phyloP scores from a whole-genome alignment of 2,888 invertebrate genomes.

The Oligia latruncula region DNA sequence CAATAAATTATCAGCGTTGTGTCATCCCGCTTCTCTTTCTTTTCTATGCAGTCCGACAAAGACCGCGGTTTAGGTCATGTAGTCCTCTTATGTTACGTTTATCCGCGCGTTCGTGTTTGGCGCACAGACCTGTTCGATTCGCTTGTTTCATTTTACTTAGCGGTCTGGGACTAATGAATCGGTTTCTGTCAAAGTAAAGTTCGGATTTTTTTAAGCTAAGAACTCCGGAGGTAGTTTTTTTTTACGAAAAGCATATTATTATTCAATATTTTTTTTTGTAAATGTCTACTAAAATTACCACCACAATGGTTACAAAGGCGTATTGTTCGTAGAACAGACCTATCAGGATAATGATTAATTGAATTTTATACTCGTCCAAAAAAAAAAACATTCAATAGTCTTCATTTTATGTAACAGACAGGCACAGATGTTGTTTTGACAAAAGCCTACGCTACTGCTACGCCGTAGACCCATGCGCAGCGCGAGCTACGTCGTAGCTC shows the following conservation, averaged over 20 bases:
- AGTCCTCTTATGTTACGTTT: neutral
- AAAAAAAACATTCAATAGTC: neutral
- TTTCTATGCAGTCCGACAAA: too few relatives aligned
- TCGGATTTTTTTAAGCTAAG: neutral
- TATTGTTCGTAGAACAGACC: neutral
- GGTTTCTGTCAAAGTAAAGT: constrained; percentile 6
- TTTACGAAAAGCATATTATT: neutral
- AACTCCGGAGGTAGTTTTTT: neutral
- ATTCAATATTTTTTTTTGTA: neutral
- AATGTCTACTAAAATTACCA: too few relatives aligned
- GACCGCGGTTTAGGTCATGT: too few relatives aligned
- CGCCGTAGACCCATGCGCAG: neutral
- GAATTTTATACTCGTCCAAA: neutral
- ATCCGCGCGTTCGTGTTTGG: neutral
- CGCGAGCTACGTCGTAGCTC: constrained; percentile 8
- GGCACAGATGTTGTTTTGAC: neutral
- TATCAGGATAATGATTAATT: constrained; percentile 8
- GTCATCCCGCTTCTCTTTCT: too few relatives aligned
- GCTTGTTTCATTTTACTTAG: constrained; percentile 32
- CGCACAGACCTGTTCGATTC: constrained; percentile 18
- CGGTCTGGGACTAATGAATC: constrained; percentile 27
- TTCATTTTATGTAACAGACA: neutral
- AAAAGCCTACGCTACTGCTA: neutral
- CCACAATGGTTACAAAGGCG: neutral
- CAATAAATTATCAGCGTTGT: too few relatives aligned